A percentile compares a stretch with the other conserved stretches of the same genome.
These are phyloP conservation scores for Peribatodes rhomboidaria DNA, from an alignment of 2,888 invertebrate genomes.

Conservation along the genomic window DNA sequence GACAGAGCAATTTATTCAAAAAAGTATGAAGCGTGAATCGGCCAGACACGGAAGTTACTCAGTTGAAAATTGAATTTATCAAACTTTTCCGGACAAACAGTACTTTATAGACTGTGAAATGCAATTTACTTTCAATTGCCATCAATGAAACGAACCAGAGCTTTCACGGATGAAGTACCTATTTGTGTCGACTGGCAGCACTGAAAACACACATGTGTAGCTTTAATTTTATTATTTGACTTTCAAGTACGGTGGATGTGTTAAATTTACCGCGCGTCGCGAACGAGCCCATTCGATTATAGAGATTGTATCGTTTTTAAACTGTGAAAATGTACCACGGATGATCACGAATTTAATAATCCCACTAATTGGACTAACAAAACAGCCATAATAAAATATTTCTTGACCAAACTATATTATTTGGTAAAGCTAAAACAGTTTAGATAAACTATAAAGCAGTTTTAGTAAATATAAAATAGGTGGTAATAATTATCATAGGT, in stretches of 20 bases:
- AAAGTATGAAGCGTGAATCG: conserved; percentile 80
- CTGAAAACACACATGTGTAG: conserved; percentile 16
- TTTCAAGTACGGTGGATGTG: conserved; percentile 15
- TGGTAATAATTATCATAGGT: too few species aligned
- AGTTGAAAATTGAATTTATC: conserved; percentile 83
- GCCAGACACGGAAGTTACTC: conserved; percentile 79
- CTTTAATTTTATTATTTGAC: conserved; percentile 33
- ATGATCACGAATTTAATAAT: not conserved
- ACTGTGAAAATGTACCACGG: not conserved
- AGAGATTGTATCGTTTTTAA: not conserved
- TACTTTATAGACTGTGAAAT: conserved; percentile 83
- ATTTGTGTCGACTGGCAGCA: conserved; percentile 23
- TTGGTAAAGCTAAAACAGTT: not conserved
- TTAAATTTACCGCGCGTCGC: conserved; percentile 10
- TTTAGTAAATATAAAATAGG: too few species aligned
- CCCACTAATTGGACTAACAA: not conserved
- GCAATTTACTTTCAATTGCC: conserved; percentile 80
- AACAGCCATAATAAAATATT: not conserved
- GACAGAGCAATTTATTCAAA: conserved; percentile 80
- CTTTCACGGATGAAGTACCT: conserved; percentile 37
- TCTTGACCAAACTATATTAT: not conserved
- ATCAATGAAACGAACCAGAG: conserved; percentile 61
- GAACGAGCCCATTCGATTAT: not conserved
- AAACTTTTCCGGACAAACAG: conserved; percentile 83
- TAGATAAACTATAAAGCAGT: too few species aligned